Conservation (phyloP, 64 coral and sea anemone genomes). For the Trachythela sp. region DNA sequence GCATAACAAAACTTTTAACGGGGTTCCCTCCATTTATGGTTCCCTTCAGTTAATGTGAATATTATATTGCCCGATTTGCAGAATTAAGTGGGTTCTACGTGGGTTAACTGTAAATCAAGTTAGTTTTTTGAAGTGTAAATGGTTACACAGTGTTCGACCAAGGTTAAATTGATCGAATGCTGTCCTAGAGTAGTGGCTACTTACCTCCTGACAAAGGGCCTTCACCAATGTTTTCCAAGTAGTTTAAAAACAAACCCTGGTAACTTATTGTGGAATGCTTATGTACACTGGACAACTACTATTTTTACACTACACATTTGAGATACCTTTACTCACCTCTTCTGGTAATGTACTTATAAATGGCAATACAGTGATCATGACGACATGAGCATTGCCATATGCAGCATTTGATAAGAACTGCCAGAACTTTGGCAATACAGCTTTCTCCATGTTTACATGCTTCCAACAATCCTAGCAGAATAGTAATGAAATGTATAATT, state of each 20-base stretch:
- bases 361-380: constrained; percentile 69
- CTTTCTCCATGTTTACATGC: constrained; percentile 89
- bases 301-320: not conserved
- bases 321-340: constrained; percentile 46
- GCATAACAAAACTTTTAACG: not conserved
- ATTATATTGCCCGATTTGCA: too few relatives aligned
- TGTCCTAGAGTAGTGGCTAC: too few relatives aligned
- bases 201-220: too few relatives aligned
- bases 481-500: not conserved
- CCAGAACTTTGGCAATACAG: constrained; percentile 91
- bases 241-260: too few relatives aligned
- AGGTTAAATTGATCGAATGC: too few relatives aligned
- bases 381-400: constrained; percentile 67
- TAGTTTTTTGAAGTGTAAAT: too few relatives aligned
- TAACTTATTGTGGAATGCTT: not conserved
- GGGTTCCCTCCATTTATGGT: too few relatives aligned
- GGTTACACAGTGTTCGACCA: too few relatives aligned
- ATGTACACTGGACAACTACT: not conserved
- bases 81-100: too few relatives aligned
- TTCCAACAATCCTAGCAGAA: constrained; percentile 80
- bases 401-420: constrained; percentile 67
- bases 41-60: too few relatives aligned
- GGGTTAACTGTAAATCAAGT: too few relatives aligned
- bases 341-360: constrained; percentile 76
- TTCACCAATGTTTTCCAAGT: too few relatives aligned